A percentile compares a stretch with the other conserved stretches of the same genome.
These are phyloP conservation scores for Morus bassanus DNA, from an alignment of 2,797 vertebrate genomes.

Conservation along the genomic window DNA sequence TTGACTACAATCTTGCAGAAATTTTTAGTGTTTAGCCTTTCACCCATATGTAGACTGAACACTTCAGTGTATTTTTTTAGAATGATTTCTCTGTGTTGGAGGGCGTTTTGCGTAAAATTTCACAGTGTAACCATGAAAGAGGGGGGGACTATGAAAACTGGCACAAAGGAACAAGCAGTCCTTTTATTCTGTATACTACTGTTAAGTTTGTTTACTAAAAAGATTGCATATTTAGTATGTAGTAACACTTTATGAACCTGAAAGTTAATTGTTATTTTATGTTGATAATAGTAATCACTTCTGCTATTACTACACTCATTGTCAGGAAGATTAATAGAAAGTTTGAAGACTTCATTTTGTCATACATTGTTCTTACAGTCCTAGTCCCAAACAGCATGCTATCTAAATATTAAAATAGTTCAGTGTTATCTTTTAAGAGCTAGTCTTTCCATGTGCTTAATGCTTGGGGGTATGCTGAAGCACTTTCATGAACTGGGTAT, in stretches of 20 bases:
- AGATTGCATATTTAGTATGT: background rate
- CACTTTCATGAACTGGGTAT: background rate
- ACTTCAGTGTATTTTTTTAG: background rate
- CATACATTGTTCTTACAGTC: background rate
- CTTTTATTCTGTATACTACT: background rate
- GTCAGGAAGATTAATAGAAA: background rate
- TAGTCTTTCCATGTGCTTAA: background rate
- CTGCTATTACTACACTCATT: background rate
- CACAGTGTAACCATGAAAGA: background rate
- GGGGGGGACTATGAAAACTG: background rate
- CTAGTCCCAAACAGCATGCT: background rate
- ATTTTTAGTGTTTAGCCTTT: background rate
- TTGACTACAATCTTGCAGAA: background rate
- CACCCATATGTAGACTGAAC: background rate
- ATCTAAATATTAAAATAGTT: background rate
- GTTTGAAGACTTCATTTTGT: background rate
- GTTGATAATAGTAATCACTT: background rate
- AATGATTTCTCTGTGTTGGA: background rate
- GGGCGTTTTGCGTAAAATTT: background rate
- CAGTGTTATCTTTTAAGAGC: background rate
- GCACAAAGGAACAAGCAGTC: background rate
- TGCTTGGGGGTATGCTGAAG: background rate
- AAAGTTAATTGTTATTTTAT: background rate
- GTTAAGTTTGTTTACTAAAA: background rate
- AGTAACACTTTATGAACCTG: background rate